Conservation (phyloP, 2,113 vertebrate species). For the Ornithorhynchus anatinus region DNA sequence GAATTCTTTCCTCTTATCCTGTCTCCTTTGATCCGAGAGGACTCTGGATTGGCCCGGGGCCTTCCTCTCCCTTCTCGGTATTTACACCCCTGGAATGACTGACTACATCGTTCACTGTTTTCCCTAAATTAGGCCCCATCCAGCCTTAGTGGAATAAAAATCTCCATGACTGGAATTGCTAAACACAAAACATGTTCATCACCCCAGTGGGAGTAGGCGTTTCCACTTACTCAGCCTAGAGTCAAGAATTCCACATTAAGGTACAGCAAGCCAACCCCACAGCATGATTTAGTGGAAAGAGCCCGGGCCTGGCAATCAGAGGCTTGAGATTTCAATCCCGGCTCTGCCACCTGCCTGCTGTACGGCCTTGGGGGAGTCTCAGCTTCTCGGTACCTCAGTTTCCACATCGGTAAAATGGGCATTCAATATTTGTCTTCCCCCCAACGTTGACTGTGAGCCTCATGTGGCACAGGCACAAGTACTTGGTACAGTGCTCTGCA, state of each 20-base stretch:
- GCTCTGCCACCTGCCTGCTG: not conserved
- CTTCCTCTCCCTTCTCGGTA: constrained; percentile 18
- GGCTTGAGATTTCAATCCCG: constrained; percentile 5
- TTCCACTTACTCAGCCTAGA: constrained; percentile 12
- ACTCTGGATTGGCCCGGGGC: not conserved
- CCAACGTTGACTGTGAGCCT: too few species aligned
- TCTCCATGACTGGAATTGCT: constrained; percentile 30
- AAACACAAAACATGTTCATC: constrained; percentile 35
- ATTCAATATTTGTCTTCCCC: not conserved
- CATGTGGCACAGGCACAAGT: too few species aligned
- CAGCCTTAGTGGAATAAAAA: constrained; percentile 54
- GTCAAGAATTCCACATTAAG: not conserved
- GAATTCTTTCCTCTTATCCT: not conserved
- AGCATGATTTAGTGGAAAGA: not conserved
- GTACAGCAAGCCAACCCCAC: rapidly evolving
- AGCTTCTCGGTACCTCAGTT: constrained; percentile 5
- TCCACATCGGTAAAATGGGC: not conserved
- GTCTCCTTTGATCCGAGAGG: constrained; percentile 47
- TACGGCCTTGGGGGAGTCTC: not conserved
- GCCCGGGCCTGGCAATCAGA: not conserved
- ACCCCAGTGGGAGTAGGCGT: constrained; percentile 12
- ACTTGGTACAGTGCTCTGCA: too few species aligned
- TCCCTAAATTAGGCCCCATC: constrained; percentile 34
- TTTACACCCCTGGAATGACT: constrained; percentile 48
- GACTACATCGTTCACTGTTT: constrained; percentile 46